phyloP scores from a whole-genome alignment of 2,888 invertebrate species.

The Ernsta delagoae region DNA sequence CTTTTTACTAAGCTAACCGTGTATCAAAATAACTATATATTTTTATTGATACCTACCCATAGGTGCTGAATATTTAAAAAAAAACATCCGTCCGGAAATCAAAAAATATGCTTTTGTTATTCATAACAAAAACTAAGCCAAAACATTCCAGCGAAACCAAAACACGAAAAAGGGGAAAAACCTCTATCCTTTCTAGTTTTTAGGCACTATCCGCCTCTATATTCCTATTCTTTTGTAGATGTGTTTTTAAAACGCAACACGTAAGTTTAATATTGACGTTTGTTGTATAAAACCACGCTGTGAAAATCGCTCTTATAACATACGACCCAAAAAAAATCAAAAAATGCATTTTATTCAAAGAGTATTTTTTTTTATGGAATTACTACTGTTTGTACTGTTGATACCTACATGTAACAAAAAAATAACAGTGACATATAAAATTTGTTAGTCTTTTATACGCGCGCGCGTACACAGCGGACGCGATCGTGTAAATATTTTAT shows the following conservation, averaged over 20 bases:
- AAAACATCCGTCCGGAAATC: background rate
- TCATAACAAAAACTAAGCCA: no score
- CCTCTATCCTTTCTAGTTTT: background rate
- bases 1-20: no score
- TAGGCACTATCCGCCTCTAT: background rate
- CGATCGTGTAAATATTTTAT: constrained; percentile 21
- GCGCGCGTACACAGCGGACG: background rate
- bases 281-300: constrained; percentile 11
- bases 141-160: background rate
- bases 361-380: constrained; percentile 8
- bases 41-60: no score
- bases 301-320: constrained; percentile 5
- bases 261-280: constrained; percentile 13
- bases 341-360: constrained; percentile 11
- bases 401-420: constrained; percentile 25
- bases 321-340: background rate
- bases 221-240: background rate
- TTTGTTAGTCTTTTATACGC: constrained; percentile 14
- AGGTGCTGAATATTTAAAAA: no score
- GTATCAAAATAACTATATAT: no score
- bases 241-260: constrained; percentile 8
- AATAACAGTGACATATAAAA: constrained; percentile 22
- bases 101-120: background rate
- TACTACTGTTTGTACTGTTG: constrained; percentile 13
- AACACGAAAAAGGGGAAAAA: constrained; percentile 10